phyloP scores from a whole-genome alignment of 1,140 invertebrate genomes.

The Oreohelix idahoensis region DNA sequence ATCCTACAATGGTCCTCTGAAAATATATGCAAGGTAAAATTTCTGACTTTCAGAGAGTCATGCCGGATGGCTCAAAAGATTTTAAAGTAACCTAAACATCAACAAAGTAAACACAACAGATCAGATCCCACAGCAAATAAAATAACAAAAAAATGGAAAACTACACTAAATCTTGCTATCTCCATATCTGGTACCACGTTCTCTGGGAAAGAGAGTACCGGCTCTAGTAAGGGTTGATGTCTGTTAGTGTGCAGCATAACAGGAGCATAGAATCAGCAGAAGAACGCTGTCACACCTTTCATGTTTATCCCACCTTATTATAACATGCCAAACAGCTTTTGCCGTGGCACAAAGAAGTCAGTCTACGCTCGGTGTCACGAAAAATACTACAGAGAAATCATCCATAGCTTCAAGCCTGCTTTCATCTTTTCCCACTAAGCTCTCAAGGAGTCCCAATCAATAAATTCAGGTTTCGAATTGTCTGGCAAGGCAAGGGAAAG shows the following conservation, averaged over 20 bases:
- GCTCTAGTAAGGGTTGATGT: slow-evolving; percentile 12
- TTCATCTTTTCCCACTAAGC: too few relatives aligned
- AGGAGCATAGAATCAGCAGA: not conserved
- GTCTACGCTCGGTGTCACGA: too few relatives aligned
- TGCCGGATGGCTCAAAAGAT: too few relatives aligned
- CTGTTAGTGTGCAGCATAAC: not conserved
- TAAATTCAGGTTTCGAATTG: too few relatives aligned
- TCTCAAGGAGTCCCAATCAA: too few relatives aligned
- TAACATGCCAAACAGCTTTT: not conserved
- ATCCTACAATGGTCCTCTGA: too few relatives aligned
- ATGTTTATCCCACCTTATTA: slow-evolving; percentile 23
- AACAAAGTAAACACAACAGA: not conserved
- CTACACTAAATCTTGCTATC: slow-evolving; percentile 13
- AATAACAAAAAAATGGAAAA: slow-evolving; percentile 19
- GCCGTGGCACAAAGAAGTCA: slow-evolving; percentile 1
- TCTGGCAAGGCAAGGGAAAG: slow-evolving; percentile 34
- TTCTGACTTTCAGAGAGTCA: too few relatives aligned
- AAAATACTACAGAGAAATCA: too few relatives aligned
- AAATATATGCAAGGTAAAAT: too few relatives aligned
- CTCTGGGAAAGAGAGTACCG: not conserved
- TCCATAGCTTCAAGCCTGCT: too few relatives aligned
- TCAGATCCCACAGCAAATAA: slow-evolving; percentile 19
- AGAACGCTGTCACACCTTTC: not conserved
- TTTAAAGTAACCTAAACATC: too few relatives aligned
- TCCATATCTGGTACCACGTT: not conserved